Base-by-base conservation (phyloP, 1,140 invertebrate genomes). In the Drosophila burlai region DNA sequence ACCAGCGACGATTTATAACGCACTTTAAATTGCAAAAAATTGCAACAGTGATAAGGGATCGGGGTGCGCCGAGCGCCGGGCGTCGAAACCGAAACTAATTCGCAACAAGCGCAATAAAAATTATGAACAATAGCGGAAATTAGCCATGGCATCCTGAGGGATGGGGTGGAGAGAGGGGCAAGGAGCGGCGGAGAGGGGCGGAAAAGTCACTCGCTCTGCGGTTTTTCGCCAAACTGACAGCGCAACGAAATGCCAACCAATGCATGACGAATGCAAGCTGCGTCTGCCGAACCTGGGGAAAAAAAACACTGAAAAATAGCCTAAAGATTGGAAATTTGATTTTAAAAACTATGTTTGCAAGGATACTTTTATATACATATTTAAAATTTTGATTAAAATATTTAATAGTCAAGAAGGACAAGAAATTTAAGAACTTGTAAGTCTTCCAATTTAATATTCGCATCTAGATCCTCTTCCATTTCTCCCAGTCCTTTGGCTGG, bases 21-120 rank as follows among this genome's bases (percentile, higher is more conserved):
- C 79, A 85, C 73, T 91, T 84, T 91, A 91, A 91, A 91, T 91
- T 83, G 83, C 89, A 89, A 84, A 80, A 89, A 83, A 91, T 82
- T 82, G 86, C 86, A 87, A 82, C 54, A 82, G 72, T 59, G 83
- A 69, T 80, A 66, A 46, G 52, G 54, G 38, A 67, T 59, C 49
- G 42, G 31, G 24, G 47, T 34, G 50, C 50, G 18, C 13, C 29
- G 13, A 40, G 40, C 66, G 54, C 79, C 61, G 75, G 61, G 54
- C 79, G 21, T 57, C 54, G 83, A 83, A 82, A 92, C 82, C 90
- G 83, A 92, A 92, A 92, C 90, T 92, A 92, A 92, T 92, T 91
- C 73, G 91, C 77, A 86, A 92, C 90, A 92, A 92, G 80, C 72
- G 91, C 83, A 92, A 92, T 92, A 92, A 92, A 92, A 92, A 92